Percentiles rank a stretch among this genome's conserved stretches.
Evolutionary conservation across 2,113 vertebrate species (phyloP).

Genomic region (Mystacornis crossleyi): DNA sequence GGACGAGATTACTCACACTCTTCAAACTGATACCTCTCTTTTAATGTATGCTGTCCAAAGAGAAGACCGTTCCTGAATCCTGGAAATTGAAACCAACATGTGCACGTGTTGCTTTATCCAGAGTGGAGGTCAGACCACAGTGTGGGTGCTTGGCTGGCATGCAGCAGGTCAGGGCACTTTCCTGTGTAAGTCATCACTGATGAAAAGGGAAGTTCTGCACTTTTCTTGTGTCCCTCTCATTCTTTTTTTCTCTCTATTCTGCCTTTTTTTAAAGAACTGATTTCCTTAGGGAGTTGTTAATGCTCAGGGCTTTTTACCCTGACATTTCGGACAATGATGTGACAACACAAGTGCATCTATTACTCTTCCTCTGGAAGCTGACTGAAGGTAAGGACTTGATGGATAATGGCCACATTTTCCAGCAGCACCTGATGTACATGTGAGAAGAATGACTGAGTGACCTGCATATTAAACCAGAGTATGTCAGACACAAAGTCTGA

Average conservation of each 20-base stretch:
- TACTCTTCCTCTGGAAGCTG: slow-evolving; percentile 37
- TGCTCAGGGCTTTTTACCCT: slow-evolving; percentile 35
- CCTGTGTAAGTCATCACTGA: not conserved
- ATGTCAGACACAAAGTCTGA: not conserved
- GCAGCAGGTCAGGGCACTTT: not conserved
- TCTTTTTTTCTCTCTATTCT: not conserved
- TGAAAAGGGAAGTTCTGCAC: not conserved
- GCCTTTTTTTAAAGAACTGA: slow-evolving; percentile 9
- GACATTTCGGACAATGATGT: slow-evolving; percentile 55
- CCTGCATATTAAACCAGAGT: not conserved
- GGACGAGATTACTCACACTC: not conserved
- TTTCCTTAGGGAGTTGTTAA: slow-evolving; percentile 53
- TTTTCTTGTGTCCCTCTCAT: not conserved
- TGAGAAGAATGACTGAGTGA: slow-evolving; percentile 22
- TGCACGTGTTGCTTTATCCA: not conserved
- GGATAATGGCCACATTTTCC: slow-evolving; percentile 50
- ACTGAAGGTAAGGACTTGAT: slow-evolving; percentile 44
- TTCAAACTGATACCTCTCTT: not conserved
- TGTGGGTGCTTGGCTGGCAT: not conserved
- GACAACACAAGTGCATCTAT: slow-evolving; percentile 54
- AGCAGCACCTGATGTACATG: not conserved
- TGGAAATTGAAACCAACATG: not conserved
- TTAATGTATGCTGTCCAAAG: not conserved
- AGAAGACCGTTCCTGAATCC: not conserved
- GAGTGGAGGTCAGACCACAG: not conserved